Percentiles rank a stretch among this genome's conserved stretches.
Conservation (phyloP, 2,113 vertebrate species). For the Cynocephalus volans region DNA sequence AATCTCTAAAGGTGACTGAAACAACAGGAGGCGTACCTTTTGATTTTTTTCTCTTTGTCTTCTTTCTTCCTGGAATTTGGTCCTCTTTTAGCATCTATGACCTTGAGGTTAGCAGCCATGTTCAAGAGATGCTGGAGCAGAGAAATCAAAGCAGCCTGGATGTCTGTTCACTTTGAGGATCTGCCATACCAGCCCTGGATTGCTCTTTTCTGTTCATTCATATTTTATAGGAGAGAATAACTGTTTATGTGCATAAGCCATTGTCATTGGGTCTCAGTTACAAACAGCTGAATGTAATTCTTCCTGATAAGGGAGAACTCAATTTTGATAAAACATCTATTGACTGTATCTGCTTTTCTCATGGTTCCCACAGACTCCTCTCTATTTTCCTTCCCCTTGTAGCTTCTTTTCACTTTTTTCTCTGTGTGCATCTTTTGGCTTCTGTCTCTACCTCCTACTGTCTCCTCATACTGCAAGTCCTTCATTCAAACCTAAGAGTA, state of each 20-base stretch:
- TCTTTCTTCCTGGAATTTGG: conserved; percentile 59
- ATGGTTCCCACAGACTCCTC: not conserved
- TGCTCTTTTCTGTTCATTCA: not conserved
- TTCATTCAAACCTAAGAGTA: not conserved
- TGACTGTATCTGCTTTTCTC: not conserved
- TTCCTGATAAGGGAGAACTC: not conserved
- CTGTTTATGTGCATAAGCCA: not conserved
- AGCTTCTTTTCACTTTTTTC: not conserved
- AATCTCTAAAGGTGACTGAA: not conserved
- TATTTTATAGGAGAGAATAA: conserved; percentile 58
- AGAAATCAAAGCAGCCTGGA: conserved; percentile 42
- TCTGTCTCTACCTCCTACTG: not conserved
- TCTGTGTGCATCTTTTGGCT: conserved; percentile 3
- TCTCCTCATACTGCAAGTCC: not conserved
- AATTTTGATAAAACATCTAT: not conserved
- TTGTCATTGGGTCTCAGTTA: not conserved
- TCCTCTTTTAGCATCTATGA: not conserved
- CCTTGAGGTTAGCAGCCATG: conserved; percentile 34
- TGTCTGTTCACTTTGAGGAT: conserved; percentile 14
- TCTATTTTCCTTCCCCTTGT: not conserved
- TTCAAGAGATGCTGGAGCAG: conserved; percentile 23
- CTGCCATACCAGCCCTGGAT: not conserved
- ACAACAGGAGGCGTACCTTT: not conserved
- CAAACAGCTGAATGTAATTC: conserved; percentile 48
- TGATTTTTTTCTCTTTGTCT: not conserved